Conservation (phyloP, 2,797 vertebrate species). For the Spheniscus humboldti region DNA sequence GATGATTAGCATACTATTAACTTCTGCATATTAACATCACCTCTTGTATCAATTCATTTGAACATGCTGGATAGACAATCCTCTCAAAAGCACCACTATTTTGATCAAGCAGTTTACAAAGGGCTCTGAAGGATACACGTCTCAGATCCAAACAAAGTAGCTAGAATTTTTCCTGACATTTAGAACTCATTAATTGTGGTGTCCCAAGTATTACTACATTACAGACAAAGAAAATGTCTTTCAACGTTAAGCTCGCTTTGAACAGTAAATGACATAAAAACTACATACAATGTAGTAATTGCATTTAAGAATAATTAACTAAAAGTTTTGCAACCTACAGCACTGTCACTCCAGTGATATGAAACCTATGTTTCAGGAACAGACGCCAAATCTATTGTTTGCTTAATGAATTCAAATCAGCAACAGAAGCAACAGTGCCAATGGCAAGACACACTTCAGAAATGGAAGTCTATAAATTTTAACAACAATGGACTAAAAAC, state of each 20-base stretch:
- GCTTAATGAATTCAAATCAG: slow-evolving; percentile 19
- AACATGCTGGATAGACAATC: background rate
- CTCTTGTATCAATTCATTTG: background rate
- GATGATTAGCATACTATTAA: background rate
- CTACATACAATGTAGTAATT: background rate
- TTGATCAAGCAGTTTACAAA: background rate
- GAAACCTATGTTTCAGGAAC: background rate
- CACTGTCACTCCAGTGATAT: background rate
- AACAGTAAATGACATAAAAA: background rate
- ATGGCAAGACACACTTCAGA: background rate
- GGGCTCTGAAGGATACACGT: background rate
- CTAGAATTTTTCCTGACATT: background rate
- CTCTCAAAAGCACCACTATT: background rate
- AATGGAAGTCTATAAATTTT: background rate
- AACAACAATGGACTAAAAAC: background rate
- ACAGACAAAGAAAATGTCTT: background rate
- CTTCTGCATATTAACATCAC: background rate
- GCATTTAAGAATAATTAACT: background rate
- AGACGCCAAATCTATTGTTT: background rate
- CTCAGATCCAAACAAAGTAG: background rate
- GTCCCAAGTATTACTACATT: background rate
- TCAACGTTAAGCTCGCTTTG: background rate
- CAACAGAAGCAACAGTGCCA: background rate
- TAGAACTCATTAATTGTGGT: background rate
- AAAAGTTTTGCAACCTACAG: background rate